These are phyloP conservation scores for Rotaria magnacalcarata DNA, from an alignment of 2,888 invertebrate species.

Conservation along the genomic window DNA sequence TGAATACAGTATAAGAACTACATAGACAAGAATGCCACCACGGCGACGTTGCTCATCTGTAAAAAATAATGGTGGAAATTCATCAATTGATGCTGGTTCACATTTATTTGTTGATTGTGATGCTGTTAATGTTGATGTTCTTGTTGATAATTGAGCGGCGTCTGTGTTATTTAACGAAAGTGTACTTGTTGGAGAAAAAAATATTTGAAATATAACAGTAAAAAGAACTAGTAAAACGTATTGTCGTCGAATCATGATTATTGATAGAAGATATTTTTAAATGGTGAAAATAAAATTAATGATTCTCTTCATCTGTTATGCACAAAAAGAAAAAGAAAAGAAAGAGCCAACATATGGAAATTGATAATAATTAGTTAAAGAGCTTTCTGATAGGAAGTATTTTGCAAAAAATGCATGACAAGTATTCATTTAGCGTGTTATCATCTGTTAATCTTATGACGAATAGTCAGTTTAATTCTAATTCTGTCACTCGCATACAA, in stretches of 20 bases:
- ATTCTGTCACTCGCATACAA: not conserved
- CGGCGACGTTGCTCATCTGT: not conserved
- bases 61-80: slow-evolving; percentile 37
- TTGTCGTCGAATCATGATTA: not conserved
- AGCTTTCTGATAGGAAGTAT: not conserved
- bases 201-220: not conserved
- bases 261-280: not conserved
- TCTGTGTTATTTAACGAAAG: not conserved
- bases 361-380: not conserved
- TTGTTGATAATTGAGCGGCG: not conserved
- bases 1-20: slow-evolving; percentile 73
- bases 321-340: not conserved
- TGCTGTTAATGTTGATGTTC: not conserved
- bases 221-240: not conserved
- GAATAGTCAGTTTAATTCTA: not conserved
- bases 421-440: not conserved
- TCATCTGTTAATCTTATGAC: not conserved
- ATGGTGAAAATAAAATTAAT: not conserved
- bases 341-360: not conserved
- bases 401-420: not conserved
- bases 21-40: slow-evolving; percentile 56
- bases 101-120: not conserved
- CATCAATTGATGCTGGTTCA: not conserved
- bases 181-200: not conserved
- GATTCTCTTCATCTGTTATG: not conserved